phyloP scores from a whole-genome alignment of 2,888 invertebrate genomes.

The Epiperipatus broadwayi region DNA sequence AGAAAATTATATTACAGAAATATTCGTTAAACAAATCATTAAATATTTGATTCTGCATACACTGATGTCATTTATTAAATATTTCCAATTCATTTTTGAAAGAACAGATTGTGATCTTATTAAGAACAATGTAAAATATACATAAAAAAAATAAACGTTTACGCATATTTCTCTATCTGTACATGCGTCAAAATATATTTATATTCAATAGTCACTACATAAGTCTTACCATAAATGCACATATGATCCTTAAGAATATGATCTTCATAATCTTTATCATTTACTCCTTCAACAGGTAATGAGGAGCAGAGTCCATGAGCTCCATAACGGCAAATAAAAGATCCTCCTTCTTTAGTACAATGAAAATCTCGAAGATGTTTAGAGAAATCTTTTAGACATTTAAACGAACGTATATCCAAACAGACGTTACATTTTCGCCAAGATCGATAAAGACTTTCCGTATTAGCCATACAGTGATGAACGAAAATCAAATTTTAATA shows the following conservation, averaged over 20 bases:
- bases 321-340: constrained; percentile 68
- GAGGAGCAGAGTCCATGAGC: constrained; percentile 66
- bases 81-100: neutral
- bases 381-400: constrained; percentile 26
- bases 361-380: constrained; percentile 60
- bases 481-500: too few species aligned
- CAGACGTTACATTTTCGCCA: too few species aligned
- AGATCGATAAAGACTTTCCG: too few species aligned
- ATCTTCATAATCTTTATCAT: constrained; percentile 65
- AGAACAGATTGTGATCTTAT: neutral
- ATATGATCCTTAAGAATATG: constrained; percentile 50
- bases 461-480: too few species aligned
- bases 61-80: too few species aligned
- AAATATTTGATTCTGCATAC: too few species aligned
- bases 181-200: constrained; percentile 1
- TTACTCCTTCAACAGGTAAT: constrained; percentile 68
- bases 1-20: too few species aligned
- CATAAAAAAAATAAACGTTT: neutral
- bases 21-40: too few species aligned
- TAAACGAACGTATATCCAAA: too few species aligned
- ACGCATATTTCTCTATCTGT: too few species aligned
- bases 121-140: neutral
- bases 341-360: constrained; percentile 63
- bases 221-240: constrained; percentile 15
- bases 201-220: neutral